phyloP scores from a whole-genome alignment of 92 coral and sea anemone species.

The Epizoanthus fatuus region DNA sequence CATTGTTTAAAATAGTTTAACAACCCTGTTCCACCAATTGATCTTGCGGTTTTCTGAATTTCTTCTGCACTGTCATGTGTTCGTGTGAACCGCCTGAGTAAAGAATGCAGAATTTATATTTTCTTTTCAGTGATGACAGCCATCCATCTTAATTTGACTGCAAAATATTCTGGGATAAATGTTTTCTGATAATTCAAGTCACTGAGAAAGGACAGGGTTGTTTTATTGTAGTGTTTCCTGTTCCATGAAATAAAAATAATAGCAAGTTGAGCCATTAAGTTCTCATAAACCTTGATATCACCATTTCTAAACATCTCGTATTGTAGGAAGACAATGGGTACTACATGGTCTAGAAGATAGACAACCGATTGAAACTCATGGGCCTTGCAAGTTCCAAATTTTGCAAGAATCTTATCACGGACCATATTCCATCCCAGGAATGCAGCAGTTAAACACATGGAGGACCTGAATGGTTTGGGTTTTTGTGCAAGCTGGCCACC shows the following conservation, averaged over 20 bases:
- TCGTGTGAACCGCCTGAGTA: background rate
- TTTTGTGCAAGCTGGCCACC: constrained; percentile 57
- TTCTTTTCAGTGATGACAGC: background rate
- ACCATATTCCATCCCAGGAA: constrained; percentile 64
- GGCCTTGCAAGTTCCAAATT: constrained; percentile 73
- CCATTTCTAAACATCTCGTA: too few relatives aligned
- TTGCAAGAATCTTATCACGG: constrained; percentile 42
- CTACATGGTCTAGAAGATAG: constrained; percentile 64
- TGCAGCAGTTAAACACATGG: constrained; percentile 43
- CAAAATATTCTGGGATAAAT: constrained; percentile 45
- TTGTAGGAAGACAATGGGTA: constrained; percentile 21
- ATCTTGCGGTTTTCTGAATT: background rate
- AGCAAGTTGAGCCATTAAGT: too few relatives aligned
- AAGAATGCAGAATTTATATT: background rate
- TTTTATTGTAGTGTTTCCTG: constrained; percentile 39
- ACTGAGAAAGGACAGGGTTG: constrained; percentile 46
- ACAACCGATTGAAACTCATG: constrained; percentile 49
- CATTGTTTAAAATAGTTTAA: background rate
- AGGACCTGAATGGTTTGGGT: constrained; percentile 54
- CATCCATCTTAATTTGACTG: background rate
- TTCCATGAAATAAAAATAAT: background rate
- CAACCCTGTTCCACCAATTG: too few relatives aligned
- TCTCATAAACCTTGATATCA: too few relatives aligned
- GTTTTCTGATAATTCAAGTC: constrained; percentile 24
- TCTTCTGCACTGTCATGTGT: background rate